Conservation (phyloP, 2,113 vertebrate species). For the Bothrops jararaca region DNA sequence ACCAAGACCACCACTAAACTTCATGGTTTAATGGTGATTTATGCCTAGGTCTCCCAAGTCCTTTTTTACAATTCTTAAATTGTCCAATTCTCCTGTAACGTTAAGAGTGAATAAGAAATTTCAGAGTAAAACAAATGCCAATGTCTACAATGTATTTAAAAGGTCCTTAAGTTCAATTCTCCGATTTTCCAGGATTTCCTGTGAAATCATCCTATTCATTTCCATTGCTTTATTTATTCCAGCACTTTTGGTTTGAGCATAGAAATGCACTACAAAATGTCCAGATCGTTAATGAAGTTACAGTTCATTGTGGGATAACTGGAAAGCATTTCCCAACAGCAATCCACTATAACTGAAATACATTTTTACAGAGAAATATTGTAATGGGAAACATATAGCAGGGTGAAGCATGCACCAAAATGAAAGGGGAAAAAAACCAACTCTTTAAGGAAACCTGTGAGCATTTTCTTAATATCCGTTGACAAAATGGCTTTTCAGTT, state of each 20-base stretch:
- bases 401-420: not conserved
- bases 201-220: not conserved
- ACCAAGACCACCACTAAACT: not conserved
- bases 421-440: not conserved
- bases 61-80: not conserved
- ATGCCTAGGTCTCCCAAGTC: not conserved
- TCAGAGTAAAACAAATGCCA: not conserved
- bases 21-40: not conserved
- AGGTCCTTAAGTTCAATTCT: not conserved
- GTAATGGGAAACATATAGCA: not conserved
- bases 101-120: not conserved
- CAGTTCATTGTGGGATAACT: not conserved
- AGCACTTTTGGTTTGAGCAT: not conserved
- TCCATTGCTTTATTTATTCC: not conserved
- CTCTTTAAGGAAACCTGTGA: not conserved
- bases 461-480: not conserved
- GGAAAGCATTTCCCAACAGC: not conserved
- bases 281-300: not conserved
- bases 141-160: not conserved
- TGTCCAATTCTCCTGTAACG: not conserved
- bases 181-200: not conserved
- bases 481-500: not conserved
- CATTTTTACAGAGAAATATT: not conserved
- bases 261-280: not conserved
- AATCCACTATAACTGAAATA: not conserved